phyloP scores from a whole-genome alignment of 2,113 vertebrate species.

The Talpa occidentalis region DNA sequence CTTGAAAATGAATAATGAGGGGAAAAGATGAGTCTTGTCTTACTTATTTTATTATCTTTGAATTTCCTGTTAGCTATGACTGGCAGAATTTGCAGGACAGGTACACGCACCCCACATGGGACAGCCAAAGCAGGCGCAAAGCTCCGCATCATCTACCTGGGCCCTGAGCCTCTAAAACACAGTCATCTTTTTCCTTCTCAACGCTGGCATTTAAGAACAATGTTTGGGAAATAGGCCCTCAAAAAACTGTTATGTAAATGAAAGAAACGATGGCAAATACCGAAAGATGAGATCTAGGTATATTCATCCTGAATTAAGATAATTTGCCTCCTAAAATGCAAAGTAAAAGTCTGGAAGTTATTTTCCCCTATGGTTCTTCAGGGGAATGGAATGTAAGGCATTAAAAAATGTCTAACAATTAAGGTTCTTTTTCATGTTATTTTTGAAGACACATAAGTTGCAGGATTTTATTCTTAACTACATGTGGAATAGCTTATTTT shows the following conservation, averaged over 20 bases:
- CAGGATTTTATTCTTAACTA: neutral
- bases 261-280: neutral
- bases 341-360: neutral
- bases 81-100: neutral
- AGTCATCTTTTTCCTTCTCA: neutral
- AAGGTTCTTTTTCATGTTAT: neutral
- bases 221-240: neutral
- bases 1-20: neutral
- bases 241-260: neutral
- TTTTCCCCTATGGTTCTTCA: neutral
- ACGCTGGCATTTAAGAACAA: neutral
- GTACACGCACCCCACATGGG: neutral
- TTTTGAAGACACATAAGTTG: neutral
- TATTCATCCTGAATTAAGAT: neutral
- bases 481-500: neutral
- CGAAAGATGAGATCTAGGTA: slow-evolving; percentile 3
- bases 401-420: neutral
- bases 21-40: neutral
- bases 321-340: neutral
- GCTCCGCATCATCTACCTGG: neutral
- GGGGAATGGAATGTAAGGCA: neutral
- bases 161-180: rapidly evolving
- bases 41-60: neutral
- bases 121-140: neutral
- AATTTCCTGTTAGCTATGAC: neutral